These are phyloP conservation scores for Babylonia areolata DNA, from an alignment of 1,140 invertebrate genomes.

Conservation along the genomic window DNA sequence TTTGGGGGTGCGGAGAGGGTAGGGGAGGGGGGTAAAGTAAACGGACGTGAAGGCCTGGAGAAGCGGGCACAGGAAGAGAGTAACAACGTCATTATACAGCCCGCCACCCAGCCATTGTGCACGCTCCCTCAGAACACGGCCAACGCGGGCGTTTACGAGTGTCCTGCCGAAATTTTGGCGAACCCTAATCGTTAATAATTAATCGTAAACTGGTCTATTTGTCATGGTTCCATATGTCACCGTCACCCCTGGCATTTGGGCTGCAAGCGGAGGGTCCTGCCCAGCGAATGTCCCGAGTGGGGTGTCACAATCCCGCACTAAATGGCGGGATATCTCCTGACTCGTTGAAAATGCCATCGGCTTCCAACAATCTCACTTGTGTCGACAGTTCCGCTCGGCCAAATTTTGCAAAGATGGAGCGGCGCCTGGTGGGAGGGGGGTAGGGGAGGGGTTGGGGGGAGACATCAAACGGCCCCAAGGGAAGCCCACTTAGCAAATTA, in stretches of 20 bases:
- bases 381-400: conserved; percentile 9
- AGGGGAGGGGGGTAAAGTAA: too few species aligned
- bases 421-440: neutral
- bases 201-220: conserved; percentile 49
- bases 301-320: conserved; percentile 26
- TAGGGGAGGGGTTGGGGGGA: neutral
- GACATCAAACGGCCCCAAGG: conserved; percentile 32
- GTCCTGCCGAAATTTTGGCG: conserved; percentile 41
- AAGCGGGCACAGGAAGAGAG: neutral
- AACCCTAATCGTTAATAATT: conserved; percentile 50
- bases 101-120: neutral
- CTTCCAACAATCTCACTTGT: conserved; percentile 17
- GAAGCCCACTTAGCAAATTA: conserved; percentile 38
- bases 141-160: conserved; percentile 15
- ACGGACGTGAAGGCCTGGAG: too few species aligned
- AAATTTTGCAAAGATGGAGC: neutral
- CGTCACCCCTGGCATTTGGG: conserved; percentile 45
- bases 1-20: neutral
- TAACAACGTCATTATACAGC: neutral
- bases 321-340: conserved; percentile 27
- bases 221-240: conserved; percentile 45
- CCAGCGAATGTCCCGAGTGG: conserved; percentile 9
- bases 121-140: neutral
- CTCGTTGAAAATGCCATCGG: conserved; percentile 38
- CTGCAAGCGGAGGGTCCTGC: neutral